These are phyloP conservation scores for Aptenodytes forsteri DNA, from an alignment of 2,113 vertebrate genomes.

Conservation along the genomic window DNA sequence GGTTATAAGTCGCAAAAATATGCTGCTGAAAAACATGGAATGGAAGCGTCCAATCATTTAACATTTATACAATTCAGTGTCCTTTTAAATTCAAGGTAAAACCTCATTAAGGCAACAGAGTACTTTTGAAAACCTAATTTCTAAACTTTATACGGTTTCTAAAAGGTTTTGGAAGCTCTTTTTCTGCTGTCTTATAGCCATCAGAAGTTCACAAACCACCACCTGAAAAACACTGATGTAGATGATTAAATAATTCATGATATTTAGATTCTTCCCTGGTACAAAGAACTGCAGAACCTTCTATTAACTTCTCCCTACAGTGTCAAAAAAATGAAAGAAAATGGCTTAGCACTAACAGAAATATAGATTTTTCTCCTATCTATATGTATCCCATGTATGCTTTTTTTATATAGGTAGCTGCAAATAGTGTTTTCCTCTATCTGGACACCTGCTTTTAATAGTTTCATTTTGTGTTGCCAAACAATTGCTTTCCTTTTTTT, in stretches of 20 bases:
- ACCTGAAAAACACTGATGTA: not conserved
- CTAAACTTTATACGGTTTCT: not conserved
- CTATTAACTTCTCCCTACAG: not conserved
- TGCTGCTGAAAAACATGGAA: not conserved
- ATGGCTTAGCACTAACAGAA: not conserved
- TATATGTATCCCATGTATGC: not conserved
- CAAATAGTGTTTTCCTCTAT: not conserved
- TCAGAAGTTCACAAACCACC: not conserved
- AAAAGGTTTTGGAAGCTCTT: not conserved
- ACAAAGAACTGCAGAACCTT: not conserved
- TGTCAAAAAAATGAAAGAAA: not conserved
- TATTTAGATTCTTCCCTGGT: not conserved
- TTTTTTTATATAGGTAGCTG: not conserved
- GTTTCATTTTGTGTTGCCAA: not conserved
- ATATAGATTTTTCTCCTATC: not conserved
- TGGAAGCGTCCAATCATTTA: not conserved
- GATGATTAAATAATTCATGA: not conserved
- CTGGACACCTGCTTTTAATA: not conserved
- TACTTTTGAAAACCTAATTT: not conserved
- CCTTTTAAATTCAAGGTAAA: not conserved
- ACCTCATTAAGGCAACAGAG: not conserved
- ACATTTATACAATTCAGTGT: not conserved
- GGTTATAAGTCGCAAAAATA: not conserved
- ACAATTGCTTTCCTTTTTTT: not conserved
- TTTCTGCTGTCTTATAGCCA: not conserved